A percentile compares a stretch with the other conserved stretches of the same genome.
Conservation (phyloP, 2,888 invertebrate genomes). For the Bhutanitis thaidina region DNA sequence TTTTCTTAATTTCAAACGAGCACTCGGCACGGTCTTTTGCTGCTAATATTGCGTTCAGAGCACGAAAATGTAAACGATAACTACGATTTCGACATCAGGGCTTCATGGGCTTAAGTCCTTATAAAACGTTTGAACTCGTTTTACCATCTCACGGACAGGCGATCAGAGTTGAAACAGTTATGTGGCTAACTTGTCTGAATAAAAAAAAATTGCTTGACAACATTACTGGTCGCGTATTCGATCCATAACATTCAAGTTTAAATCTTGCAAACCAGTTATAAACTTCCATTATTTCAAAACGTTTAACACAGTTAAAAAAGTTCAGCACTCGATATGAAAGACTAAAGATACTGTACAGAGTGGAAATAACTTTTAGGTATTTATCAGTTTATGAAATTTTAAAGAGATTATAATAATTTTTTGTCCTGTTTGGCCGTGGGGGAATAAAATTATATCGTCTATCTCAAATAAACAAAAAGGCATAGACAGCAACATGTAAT, state of each 20-base stretch:
- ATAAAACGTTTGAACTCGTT: conserved; percentile 19
- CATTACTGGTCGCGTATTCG: conserved; percentile 2
- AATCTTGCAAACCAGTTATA: neutral
- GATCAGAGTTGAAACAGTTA: conserved; percentile 5
- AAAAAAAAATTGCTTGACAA: conserved; percentile 5
- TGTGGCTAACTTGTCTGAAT: neutral
- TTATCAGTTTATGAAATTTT: too few relatives aligned
- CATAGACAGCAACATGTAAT: too few relatives aligned
- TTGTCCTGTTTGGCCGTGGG: too few relatives aligned
- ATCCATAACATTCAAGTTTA: conserved; percentile 6
- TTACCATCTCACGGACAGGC: conserved; percentile 1
- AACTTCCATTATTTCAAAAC: conserved; percentile 11
- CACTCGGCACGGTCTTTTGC: neutral
- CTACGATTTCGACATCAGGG: conserved; percentile 20
- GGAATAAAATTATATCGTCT: too few relatives aligned
- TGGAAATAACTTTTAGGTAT: too few relatives aligned
- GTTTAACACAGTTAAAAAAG: conserved; percentile 1
- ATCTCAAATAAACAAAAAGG: too few relatives aligned
- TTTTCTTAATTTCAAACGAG: neutral
- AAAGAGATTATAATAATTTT: too few relatives aligned
- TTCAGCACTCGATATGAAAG: neutral
- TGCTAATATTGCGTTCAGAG: neutral
- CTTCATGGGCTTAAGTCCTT: conserved; percentile 17
- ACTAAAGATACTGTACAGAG: too few relatives aligned
- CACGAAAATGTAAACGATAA: conserved; percentile 9